A percentile compares a stretch with the other conserved stretches of the same genome.
phyloP scores from a whole-genome alignment of 1,140 invertebrate species.

The Lethrus apterus region DNA sequence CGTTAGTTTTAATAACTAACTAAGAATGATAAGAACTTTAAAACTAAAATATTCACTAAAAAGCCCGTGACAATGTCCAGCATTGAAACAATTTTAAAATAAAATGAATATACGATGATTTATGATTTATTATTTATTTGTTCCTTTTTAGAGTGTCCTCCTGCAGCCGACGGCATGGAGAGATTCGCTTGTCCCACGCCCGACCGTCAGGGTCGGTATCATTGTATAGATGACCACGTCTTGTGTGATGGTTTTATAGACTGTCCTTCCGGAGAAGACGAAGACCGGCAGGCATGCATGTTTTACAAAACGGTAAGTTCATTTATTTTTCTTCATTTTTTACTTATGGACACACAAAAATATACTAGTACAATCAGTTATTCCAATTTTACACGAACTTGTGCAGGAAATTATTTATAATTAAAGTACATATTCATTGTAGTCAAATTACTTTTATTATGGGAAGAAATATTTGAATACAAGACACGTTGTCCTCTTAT shows the following conservation, averaged over 20 bases:
- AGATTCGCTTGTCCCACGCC: constrained; percentile 88
- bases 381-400: no score
- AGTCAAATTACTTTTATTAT: background rate
- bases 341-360: no score
- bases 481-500: background rate
- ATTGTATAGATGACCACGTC: constrained; percentile 93
- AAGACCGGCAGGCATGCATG: constrained; percentile 90
- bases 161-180: constrained; percentile 88
- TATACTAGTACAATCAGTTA: no score
- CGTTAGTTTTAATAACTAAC: no score
- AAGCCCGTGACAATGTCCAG: no score
- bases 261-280: constrained; percentile 87
- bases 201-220: constrained; percentile 81
- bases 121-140: no score
- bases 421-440: no score
- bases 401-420: background rate
- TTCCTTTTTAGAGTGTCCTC: constrained; percentile 87
- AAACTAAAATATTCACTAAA: no score
- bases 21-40: no score
- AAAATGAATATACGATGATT: no score
- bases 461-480: background rate
- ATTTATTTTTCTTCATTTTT: no score
- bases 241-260: constrained; percentile 92
- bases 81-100: no score
- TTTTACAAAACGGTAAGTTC: constrained; percentile 91